Evolutionary conservation across 2,113 vertebrate genomes (phyloP).

Genomic region (Podarcis raffonei): DNA sequence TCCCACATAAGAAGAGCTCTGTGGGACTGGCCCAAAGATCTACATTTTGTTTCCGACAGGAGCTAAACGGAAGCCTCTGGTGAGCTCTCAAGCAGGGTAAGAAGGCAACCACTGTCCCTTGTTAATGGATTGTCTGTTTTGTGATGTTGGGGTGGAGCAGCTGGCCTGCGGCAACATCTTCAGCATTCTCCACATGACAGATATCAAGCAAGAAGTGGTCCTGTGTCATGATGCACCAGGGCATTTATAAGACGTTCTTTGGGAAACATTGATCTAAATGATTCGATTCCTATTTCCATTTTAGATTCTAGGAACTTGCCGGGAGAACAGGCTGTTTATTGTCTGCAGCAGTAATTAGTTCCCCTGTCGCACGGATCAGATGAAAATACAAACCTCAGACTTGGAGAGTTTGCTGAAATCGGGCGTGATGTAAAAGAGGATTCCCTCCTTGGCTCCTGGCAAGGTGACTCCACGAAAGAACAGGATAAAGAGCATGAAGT

Average conservation of each 20-base stretch:
- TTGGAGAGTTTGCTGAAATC: constrained; percentile 86
- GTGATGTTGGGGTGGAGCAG: not conserved
- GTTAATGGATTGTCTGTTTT: not conserved
- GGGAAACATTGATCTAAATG: not conserved
- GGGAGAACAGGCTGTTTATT: not conserved
- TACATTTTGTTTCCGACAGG: not conserved
- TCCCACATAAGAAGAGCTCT: not conserved
- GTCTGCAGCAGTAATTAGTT: not conserved
- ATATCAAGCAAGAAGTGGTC: not conserved
- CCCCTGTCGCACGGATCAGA: not conserved
- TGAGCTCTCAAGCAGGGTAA: no score
- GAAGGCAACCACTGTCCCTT: not conserved
- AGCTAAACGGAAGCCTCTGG: not conserved
- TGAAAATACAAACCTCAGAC: constrained; percentile 79
- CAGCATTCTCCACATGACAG: not conserved
- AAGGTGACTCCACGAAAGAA: constrained; percentile 89
- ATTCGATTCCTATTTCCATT: not conserved
- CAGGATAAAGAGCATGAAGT: constrained; percentile 91
- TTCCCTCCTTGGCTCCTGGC: constrained; percentile 88
- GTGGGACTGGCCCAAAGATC: not conserved
- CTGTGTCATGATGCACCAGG: not conserved
- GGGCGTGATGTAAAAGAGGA: constrained; percentile 89
- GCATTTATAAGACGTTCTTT: not conserved
- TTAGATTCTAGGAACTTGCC: not conserved
- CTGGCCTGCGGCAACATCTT: not conserved